A percentile compares a stretch with the other conserved stretches of the same genome.
These are phyloP conservation scores for Ligdia adustata DNA, from an alignment of 2,888 invertebrate species.

Conservation along the genomic window DNA sequence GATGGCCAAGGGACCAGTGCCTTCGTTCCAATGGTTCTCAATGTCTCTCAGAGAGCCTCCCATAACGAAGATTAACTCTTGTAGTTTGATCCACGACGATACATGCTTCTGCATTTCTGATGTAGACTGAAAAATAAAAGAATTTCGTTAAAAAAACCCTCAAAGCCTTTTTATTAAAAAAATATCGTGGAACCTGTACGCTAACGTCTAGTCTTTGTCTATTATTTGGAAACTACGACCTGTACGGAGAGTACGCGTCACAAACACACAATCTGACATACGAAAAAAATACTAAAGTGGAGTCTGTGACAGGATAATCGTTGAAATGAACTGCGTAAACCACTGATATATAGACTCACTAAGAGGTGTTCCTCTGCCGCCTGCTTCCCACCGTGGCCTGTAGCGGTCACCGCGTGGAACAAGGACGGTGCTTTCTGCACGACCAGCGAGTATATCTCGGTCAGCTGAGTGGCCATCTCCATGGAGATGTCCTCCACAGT, in stretches of 20 bases:
- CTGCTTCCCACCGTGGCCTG: neutral
- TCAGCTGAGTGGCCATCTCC: conserved; percentile 90
- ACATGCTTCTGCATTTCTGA: conserved; percentile 86
- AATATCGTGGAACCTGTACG: too few relatives aligned
- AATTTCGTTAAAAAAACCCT: neutral
- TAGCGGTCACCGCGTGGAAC: conserved; percentile 82
- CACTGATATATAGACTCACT: too few relatives aligned
- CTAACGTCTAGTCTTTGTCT: too few relatives aligned
- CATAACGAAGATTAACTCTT: conserved; percentile 91
- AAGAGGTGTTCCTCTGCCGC: neutral
- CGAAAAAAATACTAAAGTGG: too few relatives aligned
- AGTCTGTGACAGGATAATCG: too few relatives aligned
- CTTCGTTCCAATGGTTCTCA: conserved; percentile 94
- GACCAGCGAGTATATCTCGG: conserved; percentile 89
- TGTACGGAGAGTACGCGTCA: too few relatives aligned
- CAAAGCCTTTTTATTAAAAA: too few relatives aligned
- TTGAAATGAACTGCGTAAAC: too few relatives aligned
- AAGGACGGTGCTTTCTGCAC: conserved; percentile 88
- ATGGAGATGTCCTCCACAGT: conserved; percentile 94
- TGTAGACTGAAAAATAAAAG: conserved; percentile 76
- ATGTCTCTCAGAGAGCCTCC: conserved; percentile 93
- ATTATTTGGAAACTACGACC: too few relatives aligned
- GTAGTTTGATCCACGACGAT: conserved; percentile 90
- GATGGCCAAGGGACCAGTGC: conserved; percentile 93
- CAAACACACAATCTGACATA: too few relatives aligned